A percentile compares a stretch with the other conserved stretches of the same genome.
Conservation (phyloP, 1,140 invertebrate genomes). For the Hetaerina americana region DNA sequence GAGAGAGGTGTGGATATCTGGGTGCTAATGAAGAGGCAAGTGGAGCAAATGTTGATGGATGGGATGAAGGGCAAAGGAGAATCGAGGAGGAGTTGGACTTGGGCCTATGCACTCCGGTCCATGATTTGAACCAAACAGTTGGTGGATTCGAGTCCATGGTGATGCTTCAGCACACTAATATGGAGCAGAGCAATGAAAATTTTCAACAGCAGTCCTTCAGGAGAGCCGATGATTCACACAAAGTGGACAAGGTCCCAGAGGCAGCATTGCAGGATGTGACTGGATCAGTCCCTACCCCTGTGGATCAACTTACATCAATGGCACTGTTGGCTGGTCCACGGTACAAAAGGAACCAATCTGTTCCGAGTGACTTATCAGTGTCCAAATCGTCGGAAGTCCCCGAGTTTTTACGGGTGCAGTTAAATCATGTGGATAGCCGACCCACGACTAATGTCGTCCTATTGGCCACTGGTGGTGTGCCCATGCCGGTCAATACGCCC, state of each 20-base stretch:
- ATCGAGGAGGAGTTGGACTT: no score
- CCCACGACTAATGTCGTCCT: slow-evolving; percentile 24
- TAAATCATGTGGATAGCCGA: slow-evolving; percentile 49
- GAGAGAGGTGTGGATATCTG: no score
- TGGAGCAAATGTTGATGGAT: no score
- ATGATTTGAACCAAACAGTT: no score
- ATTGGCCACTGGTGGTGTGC: not conserved
- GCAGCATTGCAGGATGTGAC: no score
- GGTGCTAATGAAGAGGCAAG: no score
- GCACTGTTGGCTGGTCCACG: no score
- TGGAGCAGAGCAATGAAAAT: not conserved
- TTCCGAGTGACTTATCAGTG: not conserved
- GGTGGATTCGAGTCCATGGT: not conserved
- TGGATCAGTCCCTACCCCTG: no score
- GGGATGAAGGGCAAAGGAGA: no score
- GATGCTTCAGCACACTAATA: not conserved
- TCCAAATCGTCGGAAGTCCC: slow-evolving; percentile 30
- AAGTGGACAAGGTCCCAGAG: no score
- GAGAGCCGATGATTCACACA: not conserved
- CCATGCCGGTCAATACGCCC: not conserved
- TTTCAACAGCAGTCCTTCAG: not conserved
- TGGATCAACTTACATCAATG: no score
- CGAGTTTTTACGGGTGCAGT: slow-evolving; percentile 53
- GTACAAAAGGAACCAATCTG: not conserved
- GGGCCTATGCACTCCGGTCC: no score